Conservation (phyloP, 1,140 invertebrate species). For the Grapholita molesta region DNA sequence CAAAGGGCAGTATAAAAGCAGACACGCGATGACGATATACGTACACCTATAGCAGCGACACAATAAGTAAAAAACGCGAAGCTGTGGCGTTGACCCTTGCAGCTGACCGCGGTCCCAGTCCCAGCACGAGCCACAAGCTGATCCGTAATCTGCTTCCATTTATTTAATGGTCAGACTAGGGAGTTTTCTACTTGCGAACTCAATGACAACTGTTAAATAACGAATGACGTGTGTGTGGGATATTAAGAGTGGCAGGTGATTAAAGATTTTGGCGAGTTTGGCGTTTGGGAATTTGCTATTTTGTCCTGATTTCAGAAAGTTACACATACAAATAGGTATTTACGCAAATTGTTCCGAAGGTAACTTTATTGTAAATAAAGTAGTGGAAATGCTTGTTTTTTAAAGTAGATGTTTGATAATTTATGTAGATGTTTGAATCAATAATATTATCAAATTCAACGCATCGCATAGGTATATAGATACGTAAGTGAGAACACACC, state of each 20-base stretch:
- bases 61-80: conserved; percentile 15
- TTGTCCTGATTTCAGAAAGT: no score
- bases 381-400: no score
- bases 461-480: no score
- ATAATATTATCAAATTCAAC: no score
- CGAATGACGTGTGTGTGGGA: background rate
- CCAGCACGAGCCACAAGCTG: background rate
- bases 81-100: conserved; percentile 14
- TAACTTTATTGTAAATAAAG: no score
- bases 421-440: no score
- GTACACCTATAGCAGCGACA: background rate
- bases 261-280: background rate
- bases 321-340: no score
- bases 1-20: conserved; percentile 7
- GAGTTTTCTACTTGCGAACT: background rate
- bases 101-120: background rate
- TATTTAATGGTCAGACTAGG: background rate
- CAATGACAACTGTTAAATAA: background rate
- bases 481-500: no score
- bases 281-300: background rate
- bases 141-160: background rate
- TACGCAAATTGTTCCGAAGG: no score
- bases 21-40: conserved; percentile 8
- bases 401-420: no score
- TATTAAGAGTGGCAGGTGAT: background rate